Base-by-base conservation (phyloP, 2,888 invertebrate genomes). In the Drosophila paramelanica region DNA sequence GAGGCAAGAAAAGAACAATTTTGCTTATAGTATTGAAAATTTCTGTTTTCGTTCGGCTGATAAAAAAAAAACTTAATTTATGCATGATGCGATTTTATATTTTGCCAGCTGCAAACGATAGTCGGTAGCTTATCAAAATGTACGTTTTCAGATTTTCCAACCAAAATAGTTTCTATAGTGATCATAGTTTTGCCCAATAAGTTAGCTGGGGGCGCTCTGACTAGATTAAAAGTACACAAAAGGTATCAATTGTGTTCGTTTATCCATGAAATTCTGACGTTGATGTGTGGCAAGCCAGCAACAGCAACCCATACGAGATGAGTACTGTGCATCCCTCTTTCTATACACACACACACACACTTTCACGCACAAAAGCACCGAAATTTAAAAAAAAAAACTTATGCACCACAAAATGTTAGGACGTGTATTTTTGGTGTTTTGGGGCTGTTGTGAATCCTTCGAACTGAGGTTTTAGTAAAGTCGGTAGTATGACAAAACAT, bases 221-320 rank as follows among this genome's bases (percentile, higher is more conserved):
- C 53, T 64, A 78, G 75, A 81, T 79, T 79, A 81, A 79, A 79
- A 79, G 79, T 75, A 79, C 74, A 81, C 79, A 81, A 81, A 79
- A 79, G 75, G 81, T 79, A 79, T 81, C 81, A 79, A 79, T 79
- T 81, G 79, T 72, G 81, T 72, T 75, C 81, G 73, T 75, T 81
- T 78, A 81, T 72, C 81, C 79, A 79, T 79, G 70, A 79, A 81
- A 79, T 79, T 79, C 72, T 64, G 75, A 70, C 79, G 73, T 73
- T 77, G 75, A 79, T 78, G 75, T 68, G 75, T 33, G 66, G 68
- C 68, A 59, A 55, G 58, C 56, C 62, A 61, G 52, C 64, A 56
- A 53, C 42, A 58, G 23, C 60, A 73, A 47, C 67, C 79, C 74
- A 27, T 55, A 59, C 65, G 27, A 58, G 60, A 75, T 79, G 81